Conservation (phyloP, 1,140 invertebrate species). For the Drosophila triauraria region DNA sequence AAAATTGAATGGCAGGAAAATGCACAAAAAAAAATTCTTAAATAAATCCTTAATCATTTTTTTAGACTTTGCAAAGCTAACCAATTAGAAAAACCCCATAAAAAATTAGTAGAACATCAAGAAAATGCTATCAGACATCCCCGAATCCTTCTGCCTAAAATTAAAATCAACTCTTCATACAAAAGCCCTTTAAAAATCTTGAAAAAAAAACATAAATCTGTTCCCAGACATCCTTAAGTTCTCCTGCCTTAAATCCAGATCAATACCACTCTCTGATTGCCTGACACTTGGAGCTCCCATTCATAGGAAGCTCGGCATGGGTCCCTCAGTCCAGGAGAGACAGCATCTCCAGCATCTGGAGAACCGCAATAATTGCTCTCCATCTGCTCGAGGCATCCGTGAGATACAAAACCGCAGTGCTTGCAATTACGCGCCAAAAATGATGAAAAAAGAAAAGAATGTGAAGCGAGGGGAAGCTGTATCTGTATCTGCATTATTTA, state of each 20-base stretch:
- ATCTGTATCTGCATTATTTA: constrained; percentile 39
- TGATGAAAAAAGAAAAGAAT: constrained; percentile 38
- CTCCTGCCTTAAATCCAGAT: background rate
- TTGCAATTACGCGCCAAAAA: constrained; percentile 67
- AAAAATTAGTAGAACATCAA: background rate
- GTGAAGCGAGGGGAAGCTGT: constrained; percentile 27
- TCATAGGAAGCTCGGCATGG: constrained; percentile 35
- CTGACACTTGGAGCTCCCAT: constrained; percentile 59
- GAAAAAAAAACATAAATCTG: background rate
- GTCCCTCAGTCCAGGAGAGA: background rate
- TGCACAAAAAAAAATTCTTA: background rate
- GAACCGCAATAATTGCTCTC: constrained; percentile 35
- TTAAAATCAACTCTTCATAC: too few species aligned
- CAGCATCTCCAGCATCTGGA: constrained; percentile 11
- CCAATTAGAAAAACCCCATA: background rate
- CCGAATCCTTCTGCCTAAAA: too few species aligned
- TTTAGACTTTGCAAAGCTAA: background rate
- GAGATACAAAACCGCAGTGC: constrained; percentile 58
- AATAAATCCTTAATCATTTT: background rate
- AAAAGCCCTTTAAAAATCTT: too few species aligned
- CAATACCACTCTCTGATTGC: background rate
- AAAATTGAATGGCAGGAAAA: too few species aligned
- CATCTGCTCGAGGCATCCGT: constrained; percentile 46
- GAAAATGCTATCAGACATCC: background rate
- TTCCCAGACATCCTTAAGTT: background rate